A percentile compares a stretch with the other conserved stretches of the same genome.
Conservation (phyloP, 1,140 invertebrate genomes). For the Anoplophora glabripennis region DNA sequence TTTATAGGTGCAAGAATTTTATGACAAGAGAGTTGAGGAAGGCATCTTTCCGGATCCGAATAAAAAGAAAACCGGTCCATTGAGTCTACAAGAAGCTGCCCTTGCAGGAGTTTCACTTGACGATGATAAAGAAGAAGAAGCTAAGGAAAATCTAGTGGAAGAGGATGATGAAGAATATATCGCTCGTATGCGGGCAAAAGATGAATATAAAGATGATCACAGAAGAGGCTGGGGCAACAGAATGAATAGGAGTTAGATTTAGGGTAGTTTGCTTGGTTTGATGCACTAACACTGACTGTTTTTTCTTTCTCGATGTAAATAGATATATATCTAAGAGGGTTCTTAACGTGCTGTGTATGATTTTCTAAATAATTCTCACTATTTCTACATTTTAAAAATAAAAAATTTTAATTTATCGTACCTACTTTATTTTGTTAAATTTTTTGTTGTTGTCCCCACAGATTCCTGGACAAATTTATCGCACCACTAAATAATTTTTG, state of each 20-base stretch:
- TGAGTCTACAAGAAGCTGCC: conserved; percentile 45
- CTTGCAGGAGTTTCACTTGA: conserved; percentile 45
- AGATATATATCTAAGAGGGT: too few species aligned
- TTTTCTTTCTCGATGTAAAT: too few species aligned
- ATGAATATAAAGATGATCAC: conserved; percentile 92
- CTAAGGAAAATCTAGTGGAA: conserved; percentile 59
- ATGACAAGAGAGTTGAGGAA: conserved; percentile 77
- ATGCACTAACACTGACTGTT: too few species aligned
- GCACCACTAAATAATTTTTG: too few species aligned
- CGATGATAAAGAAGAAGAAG: conserved; percentile 55
- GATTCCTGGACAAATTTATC: too few species aligned
- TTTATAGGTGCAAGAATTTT: conserved; percentile 81
- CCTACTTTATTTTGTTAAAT: too few species aligned
- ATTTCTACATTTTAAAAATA: too few species aligned
- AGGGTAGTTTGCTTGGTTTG: too few species aligned
- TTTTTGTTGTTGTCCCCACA: too few species aligned
- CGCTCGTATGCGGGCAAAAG: conserved; percentile 67
- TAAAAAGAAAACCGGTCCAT: conserved; percentile 32
- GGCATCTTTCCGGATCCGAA: conserved; percentile 59
- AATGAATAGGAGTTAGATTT: conserved; percentile 71
- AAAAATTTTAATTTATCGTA: too few species aligned
- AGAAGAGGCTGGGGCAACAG: conserved; percentile 85
- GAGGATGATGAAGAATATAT: conserved; percentile 75
- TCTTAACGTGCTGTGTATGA: too few species aligned
- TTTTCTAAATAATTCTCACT: too few species aligned